Evolutionary conservation across 2,888 invertebrate species (phyloP).

Genomic region (Sicus ferrugineus): DNA sequence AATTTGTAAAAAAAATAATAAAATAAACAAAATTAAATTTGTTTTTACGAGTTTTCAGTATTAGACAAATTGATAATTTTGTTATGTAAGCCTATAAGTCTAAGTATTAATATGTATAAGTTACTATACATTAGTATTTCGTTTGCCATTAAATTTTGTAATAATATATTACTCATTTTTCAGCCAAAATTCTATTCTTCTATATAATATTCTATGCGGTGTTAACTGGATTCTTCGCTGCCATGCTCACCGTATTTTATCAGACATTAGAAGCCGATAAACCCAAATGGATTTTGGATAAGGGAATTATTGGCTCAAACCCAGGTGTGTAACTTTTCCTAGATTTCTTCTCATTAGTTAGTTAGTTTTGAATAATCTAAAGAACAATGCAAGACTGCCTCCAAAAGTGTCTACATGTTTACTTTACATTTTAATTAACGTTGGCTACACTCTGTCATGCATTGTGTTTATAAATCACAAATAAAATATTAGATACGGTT

Average conservation of each 20-base stretch:
- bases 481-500: no score
- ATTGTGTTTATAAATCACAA: no score
- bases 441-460: no score
- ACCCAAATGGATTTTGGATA: slow-evolving; percentile 90
- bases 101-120: neutral
- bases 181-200: slow-evolving; percentile 95
- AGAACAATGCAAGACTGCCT: no score
- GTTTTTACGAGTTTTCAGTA: no score
- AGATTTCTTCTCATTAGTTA: no score
- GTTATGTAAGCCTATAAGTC: neutral
- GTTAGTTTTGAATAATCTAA: no score
- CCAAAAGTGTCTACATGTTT: no score
- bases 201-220: slow-evolving; percentile 95
- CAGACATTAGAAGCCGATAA: slow-evolving; percentile 84
- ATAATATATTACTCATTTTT: slow-evolving; percentile 63
- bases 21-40: no score
- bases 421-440: no score
- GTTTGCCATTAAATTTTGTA: neutral
- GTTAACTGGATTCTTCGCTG: slow-evolving; percentile 93
- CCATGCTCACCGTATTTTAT: slow-evolving; percentile 93
- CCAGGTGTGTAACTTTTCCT: slow-evolving; percentile 83
- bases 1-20: no score
- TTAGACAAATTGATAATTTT: no score
- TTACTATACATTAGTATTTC: neutral
- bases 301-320: slow-evolving; percentile 90